A percentile compares a stretch with the other conserved stretches of the same genome.
Conservation (phyloP, 2,888 invertebrate species). For the Lysandra coridon region DNA sequence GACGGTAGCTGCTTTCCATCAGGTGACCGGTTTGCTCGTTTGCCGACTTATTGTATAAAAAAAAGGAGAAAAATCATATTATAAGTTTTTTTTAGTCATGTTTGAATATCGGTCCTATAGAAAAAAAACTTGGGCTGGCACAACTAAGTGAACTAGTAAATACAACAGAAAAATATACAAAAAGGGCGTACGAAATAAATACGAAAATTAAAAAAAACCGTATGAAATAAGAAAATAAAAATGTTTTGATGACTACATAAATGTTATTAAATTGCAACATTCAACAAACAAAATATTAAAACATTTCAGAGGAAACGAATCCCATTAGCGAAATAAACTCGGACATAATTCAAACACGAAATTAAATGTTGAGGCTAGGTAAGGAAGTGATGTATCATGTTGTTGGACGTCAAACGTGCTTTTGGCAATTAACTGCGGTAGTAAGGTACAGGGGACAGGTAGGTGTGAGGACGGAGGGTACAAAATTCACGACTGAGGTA, state of each 20-base stretch:
- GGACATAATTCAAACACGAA: conserved; percentile 38
- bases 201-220: not conserved
- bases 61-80: too few species aligned
- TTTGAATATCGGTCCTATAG: too few species aligned
- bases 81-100: too few species aligned
- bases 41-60: too few species aligned
- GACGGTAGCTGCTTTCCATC: too few species aligned
- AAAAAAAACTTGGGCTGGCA: too few species aligned
- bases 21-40: too few species aligned
- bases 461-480: not conserved
- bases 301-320: conserved; percentile 36
- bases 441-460: conserved; percentile 49
- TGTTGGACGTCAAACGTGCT: conserved; percentile 64
- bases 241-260: conserved; percentile 25
- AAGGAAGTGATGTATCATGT: conserved; percentile 72
- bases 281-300: conserved; percentile 31
- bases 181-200: not conserved
- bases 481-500: too few species aligned
- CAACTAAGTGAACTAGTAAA: too few species aligned
- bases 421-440: conserved; percentile 68
- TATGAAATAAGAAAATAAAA: not conserved
- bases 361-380: conserved; percentile 42
- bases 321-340: conserved; percentile 29
- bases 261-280: conserved; percentile 26
- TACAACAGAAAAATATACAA: too few species aligned